These are phyloP conservation scores for Haemorhous mexicanus DNA, from an alignment of 2,113 vertebrate genomes.

Conservation along the genomic window DNA sequence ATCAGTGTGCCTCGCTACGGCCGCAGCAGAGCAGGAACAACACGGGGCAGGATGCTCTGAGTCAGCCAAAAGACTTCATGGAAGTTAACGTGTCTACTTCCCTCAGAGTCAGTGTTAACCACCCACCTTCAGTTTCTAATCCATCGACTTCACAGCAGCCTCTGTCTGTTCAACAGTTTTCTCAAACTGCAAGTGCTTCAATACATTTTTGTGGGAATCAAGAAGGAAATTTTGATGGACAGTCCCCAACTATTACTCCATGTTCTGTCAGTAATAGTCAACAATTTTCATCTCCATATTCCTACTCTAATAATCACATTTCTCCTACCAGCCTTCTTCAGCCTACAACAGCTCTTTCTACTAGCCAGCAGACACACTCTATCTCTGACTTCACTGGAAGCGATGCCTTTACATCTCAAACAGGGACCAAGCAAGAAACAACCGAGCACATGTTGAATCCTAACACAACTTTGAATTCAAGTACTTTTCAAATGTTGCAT, in stretches of 20 bases:
- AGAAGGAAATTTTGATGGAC: constrained; percentile 76
- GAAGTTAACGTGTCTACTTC: constrained; percentile 77
- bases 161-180: constrained; percentile 79
- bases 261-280: constrained; percentile 84
- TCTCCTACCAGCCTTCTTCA: constrained; percentile 80
- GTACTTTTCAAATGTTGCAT: constrained; percentile 83
- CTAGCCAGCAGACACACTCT: constrained; percentile 73
- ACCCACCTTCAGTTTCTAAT: constrained; percentile 74
- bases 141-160: constrained; percentile 75
- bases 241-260: constrained; percentile 81
- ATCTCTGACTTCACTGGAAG: constrained; percentile 81
- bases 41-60: constrained; percentile 73
- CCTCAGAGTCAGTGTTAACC: constrained; percentile 75
- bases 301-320: constrained; percentile 84
- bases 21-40: constrained; percentile 74
- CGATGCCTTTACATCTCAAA: constrained; percentile 82
- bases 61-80: constrained; percentile 83
- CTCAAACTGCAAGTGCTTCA: constrained; percentile 75
- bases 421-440: constrained; percentile 79
- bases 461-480: constrained; percentile 78
- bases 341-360: constrained; percentile 75
- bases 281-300: constrained; percentile 84
- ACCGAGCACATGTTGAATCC: constrained; percentile 75
- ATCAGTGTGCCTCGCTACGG: constrained; percentile 71
- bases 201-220: constrained; percentile 79